Evolutionary conservation across 2,113 vertebrate genomes (phyloP), one percentile per base, ranked within the genome.

Genomic region (Damaliscus lunatus): DNA sequence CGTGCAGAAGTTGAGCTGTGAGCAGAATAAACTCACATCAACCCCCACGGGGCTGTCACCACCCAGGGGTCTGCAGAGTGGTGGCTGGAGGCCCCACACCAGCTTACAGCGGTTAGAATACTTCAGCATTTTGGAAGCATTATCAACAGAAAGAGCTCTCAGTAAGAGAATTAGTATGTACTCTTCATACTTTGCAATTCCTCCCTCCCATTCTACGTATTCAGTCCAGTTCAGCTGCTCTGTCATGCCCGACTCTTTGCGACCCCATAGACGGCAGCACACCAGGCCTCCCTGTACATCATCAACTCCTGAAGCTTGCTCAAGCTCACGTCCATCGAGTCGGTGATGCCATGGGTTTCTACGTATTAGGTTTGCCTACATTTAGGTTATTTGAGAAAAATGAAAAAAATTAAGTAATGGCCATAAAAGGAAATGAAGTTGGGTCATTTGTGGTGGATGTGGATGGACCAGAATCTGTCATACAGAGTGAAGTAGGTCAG

Each of bases 11-110:
- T 1, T 84, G 17, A 33, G 52, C 60, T 40, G 10, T 33, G 27
- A 40, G 83, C 5, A 57, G 62, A 90, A 59, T 4, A 53, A 59
- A 48, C 27, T 92, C 46, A 31, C 8, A 31, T 55, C 12, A 19
- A 4, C 11, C 13, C 23, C 52, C 43, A 17, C 2, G 0, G 16
- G 7, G n/a, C 10, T 9, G 33, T 83, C 1, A 11, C 53, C 5
- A 6, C 9, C 6, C 8, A 4, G 53, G 21, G n/a, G 23, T 62
- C 74, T 48, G 7, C 2, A 74, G 33, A 12, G 8, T 33, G 6
- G 13, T 16, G 57, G 21, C 57, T 2, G 1, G 4, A 55, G 29
- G 36, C 3, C 23, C 19, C 36, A 16, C 1, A 1, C 0, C 8
- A 71, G 33, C 40, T 36, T 52, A 1, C 5, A 17, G 62, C 6